Evolutionary conservation across 2,888 invertebrate species (phyloP), one percentile per base, ranked within the genome.

Genomic region (Chorisops tibialis): DNA sequence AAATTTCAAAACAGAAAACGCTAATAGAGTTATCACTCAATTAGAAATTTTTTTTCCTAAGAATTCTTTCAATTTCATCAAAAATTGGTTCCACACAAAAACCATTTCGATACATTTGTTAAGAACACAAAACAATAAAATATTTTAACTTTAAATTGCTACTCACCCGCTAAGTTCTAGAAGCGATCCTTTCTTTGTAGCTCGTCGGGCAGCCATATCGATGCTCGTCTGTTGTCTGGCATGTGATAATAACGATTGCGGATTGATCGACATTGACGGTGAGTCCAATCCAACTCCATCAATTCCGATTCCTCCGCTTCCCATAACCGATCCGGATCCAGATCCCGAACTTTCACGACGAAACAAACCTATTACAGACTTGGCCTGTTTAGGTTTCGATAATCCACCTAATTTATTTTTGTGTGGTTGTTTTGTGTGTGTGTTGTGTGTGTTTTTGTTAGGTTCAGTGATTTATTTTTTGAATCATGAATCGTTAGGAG

Each of bases 311-410:
- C 81, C 78, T 54, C 72, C 67, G 47, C 68, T 75, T 21, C 81
- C 83, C 22, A 75, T 75, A 16, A 72, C 65, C 54, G 69, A 70
- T 47, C 76, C 83, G 69, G 85, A 85, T 59, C 85, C 85, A 0
- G 90, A 90, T 70, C 87, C 84, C 68, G 86, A 82, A 77, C 91
- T 91, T 76, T 92, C 92, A 73, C 91, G 85, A 73, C 91, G 85
- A 80, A 93, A 93, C 67, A 92, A 83, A 79, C 92, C 92, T 83
- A 92, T 91, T 79, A 93, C 91, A 79, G 92, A 91, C 80, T 89
- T 89, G 70, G 87, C 85, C 80, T 85, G 84, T 81, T 90, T 87
- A 78, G 91, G 89, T 82, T 91, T 89, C 79, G 91, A 90, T 79
- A 92, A 87, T 73, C 91, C 91, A 81, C 91, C 91, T 90, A 69